These are phyloP conservation scores for Cardiocondyla obscurior DNA, from an alignment of 1,140 invertebrate species.

Conservation along the genomic window DNA sequence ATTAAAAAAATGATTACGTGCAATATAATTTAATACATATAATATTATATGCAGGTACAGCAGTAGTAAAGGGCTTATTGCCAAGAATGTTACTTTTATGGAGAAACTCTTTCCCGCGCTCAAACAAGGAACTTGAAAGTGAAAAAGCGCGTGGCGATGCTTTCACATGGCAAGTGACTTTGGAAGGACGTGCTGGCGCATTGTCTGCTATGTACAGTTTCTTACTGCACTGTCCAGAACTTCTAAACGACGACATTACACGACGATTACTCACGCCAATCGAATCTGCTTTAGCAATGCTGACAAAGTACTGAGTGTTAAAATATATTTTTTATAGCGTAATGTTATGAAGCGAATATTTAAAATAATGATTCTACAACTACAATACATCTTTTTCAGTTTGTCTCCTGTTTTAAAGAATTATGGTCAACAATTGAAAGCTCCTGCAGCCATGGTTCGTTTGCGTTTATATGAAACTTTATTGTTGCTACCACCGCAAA, in stretches of 20 bases:
- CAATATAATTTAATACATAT: constrained; percentile 38
- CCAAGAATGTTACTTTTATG: constrained; percentile 97
- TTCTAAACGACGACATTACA: constrained; percentile 96
- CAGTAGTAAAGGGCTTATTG: constrained; percentile 94
- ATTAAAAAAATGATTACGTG: background rate
- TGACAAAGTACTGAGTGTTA: constrained; percentile 91
- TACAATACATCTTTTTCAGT: constrained; percentile 83
- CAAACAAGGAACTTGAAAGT: constrained; percentile 97
- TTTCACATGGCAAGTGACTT: constrained; percentile 99
- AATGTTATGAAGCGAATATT: background rate
- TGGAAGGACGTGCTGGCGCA: constrained; percentile 98
- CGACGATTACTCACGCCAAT: constrained; percentile 94
- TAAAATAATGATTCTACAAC: background rate
- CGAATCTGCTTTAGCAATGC: constrained; percentile 96
- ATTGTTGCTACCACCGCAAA: constrained; percentile 91
- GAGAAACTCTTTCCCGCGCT: constrained; percentile 98
- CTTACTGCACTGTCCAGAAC: constrained; percentile 94
- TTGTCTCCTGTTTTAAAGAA: constrained; percentile 94
- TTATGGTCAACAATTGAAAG: constrained; percentile 97
- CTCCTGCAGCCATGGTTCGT: constrained; percentile 95
- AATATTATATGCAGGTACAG: constrained; percentile 89
- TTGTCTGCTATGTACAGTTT: constrained; percentile 98
- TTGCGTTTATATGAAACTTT: constrained; percentile 96
- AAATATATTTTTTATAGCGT: constrained; percentile 1
- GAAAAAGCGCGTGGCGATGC: constrained; percentile 98